Percentiles rank a stretch among this genome's conserved stretches.
These are phyloP conservation scores for Regulus satrapa DNA, from an alignment of 2,113 vertebrate species.

Conservation along the genomic window DNA sequence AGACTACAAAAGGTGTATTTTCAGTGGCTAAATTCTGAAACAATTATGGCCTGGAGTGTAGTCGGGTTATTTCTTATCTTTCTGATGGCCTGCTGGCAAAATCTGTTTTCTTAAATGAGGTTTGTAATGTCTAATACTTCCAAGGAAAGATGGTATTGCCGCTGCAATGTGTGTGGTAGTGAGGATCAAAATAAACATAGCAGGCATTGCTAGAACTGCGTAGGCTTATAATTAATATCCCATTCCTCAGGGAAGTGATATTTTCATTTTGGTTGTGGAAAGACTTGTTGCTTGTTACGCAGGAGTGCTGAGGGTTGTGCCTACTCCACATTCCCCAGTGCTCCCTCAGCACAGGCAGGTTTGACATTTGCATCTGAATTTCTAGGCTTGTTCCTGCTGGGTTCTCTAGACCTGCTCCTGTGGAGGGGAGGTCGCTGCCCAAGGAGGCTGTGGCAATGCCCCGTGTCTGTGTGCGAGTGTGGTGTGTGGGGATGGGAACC, in stretches of 20 bases:
- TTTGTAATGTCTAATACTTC: slow-evolving; percentile 1
- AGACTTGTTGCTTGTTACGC: background rate
- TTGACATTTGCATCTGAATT: background rate
- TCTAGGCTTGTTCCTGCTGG: background rate
- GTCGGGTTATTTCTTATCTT: background rate
- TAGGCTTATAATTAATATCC: slow-evolving; percentile 16
- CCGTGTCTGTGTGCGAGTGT: rapidly evolving
- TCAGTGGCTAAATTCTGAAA: slow-evolving; percentile 19
- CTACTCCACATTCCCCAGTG: background rate
- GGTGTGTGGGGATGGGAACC: background rate
- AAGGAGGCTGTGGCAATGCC: rapidly evolving
- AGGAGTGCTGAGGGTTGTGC: background rate
- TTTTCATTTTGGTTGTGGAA: background rate
- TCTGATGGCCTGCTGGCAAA: background rate
- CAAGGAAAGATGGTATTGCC: background rate
- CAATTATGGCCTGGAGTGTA: background rate
- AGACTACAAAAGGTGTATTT: slow-evolving; percentile 16
- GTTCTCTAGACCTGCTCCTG: background rate
- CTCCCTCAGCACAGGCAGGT: background rate
- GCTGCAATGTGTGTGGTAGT: background rate
- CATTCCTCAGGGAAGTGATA: background rate
- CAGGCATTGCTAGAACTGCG: background rate
- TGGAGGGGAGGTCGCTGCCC: rapidly evolving
- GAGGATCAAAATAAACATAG: slow-evolving; percentile 33
- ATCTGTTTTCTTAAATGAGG: background rate